These are phyloP conservation scores for Stegastes partitus DNA, from an alignment of 2,113 vertebrate genomes.

Conservation along the genomic window DNA sequence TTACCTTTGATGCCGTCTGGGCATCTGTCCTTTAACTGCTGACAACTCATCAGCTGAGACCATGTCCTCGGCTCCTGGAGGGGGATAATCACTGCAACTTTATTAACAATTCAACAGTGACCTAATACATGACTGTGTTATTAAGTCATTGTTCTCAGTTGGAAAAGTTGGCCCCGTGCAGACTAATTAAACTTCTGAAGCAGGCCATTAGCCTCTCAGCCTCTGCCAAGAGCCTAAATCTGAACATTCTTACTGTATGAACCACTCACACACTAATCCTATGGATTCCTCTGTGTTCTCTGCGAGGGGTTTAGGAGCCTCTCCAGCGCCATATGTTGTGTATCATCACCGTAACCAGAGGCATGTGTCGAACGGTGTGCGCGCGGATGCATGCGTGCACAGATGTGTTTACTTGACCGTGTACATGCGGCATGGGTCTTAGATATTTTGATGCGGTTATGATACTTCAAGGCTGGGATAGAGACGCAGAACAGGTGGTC, in stretches of 20 bases:
- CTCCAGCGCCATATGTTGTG: constrained; percentile 70
- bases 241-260: constrained; percentile 37
- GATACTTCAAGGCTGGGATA: constrained; percentile 41
- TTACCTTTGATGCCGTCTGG: constrained; percentile 11
- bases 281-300: constrained; percentile 29
- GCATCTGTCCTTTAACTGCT: constrained; percentile 52
- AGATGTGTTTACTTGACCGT: constrained; percentile 42
- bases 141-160: constrained; percentile 46
- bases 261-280: constrained; percentile 41
- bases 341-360: constrained; percentile 72
- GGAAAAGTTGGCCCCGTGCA: constrained; percentile 53
- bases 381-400: constrained; percentile 14
- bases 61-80: constrained; percentile 18
- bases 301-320: constrained; percentile 46
- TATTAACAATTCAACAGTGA: constrained; percentile 62
- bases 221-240: constrained; percentile 47
- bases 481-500: constrained; percentile 72
- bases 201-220: constrained; percentile 45
- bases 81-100: constrained; percentile 51
- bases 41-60: constrained; percentile 39
- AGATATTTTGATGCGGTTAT: constrained; percentile 46
- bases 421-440: constrained; percentile 34
- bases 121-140: constrained; percentile 38
- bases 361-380: constrained; percentile 65
- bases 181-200: constrained; percentile 63